Conservation (phyloP, 2,888 invertebrate genomes). For the Caenorhabditis becei region DNA sequence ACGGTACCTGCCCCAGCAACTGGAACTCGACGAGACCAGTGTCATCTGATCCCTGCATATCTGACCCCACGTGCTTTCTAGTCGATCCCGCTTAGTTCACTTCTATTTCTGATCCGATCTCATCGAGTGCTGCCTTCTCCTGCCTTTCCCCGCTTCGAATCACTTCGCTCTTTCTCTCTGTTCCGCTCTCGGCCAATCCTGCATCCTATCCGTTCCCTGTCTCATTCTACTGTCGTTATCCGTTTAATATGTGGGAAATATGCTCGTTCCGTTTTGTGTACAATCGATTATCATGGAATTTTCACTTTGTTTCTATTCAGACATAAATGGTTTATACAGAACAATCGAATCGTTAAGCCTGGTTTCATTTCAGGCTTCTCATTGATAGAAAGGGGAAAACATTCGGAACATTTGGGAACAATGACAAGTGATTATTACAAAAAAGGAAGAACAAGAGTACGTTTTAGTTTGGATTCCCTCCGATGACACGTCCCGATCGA, state of each 20-base stretch:
- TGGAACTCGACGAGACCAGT: conserved; percentile 53
- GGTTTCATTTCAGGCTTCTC: too few species aligned
- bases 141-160: conserved; percentile 31
- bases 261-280: conserved; percentile 48
- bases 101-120: conserved; percentile 42
- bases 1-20: conserved; percentile 49
- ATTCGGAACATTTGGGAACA: not conserved
- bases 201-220: conserved; percentile 36
- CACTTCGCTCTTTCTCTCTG: conserved; percentile 17
- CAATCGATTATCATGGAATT: conserved; percentile 53
- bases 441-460: too few species aligned
- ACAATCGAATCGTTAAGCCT: too few species aligned
- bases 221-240: conserved; percentile 39
- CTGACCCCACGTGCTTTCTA: conserved; percentile 24
- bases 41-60: conserved; percentile 33
- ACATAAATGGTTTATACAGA: conserved; percentile 2
- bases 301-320: conserved; percentile 50
- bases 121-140: conserved; percentile 53
- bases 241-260: conserved; percentile 54
- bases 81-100: conserved; percentile 54
- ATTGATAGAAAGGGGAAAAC: too few species aligned
- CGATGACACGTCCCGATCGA: too few species aligned
- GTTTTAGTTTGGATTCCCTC: too few species aligned
- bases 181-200: conserved; percentile 12
- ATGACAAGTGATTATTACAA: too few species aligned